Evolutionary conservation across 2,888 invertebrate genomes (phyloP).

Genomic region (Apoda limacodes): DNA sequence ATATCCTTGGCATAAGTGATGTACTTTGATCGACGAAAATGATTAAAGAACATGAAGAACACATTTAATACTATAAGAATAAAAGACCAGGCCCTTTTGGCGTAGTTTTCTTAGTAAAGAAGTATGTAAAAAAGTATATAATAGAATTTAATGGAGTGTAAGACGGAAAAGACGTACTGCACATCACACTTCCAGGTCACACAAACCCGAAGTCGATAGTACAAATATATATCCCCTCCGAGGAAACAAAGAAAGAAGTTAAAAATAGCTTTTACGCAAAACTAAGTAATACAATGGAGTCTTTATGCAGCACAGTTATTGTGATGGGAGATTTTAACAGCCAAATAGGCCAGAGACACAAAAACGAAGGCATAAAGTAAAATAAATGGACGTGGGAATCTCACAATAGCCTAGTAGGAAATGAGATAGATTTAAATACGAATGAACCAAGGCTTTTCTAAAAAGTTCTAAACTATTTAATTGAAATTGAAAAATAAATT

Average conservation of each 20-base stretch:
- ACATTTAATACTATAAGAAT: conserved; percentile 16
- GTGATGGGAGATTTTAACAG: no score
- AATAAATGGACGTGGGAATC: no score
- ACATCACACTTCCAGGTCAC: conserved; percentile 9
- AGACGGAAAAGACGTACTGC: conserved; percentile 17
- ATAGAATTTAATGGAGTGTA: conserved; percentile 14
- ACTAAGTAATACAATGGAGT: no score
- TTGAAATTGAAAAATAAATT: no score
- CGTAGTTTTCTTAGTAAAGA: conserved; percentile 18
- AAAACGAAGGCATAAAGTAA: no score
- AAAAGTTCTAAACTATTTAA: no score
- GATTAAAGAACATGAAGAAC: conserved; percentile 16
- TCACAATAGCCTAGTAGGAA: no score
- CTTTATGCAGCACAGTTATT: no score
- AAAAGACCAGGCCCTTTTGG: conserved; percentile 12
- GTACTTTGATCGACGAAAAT: conserved; percentile 13
- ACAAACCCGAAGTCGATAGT: conserved; percentile 8
- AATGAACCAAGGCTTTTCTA: no score
- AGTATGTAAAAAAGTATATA: conserved; percentile 11
- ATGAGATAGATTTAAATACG: no score
- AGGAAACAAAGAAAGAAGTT: conserved; percentile 7
- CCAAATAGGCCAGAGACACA: no score
- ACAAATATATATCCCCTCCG: conserved; percentile 14
- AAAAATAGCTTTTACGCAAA: no score
- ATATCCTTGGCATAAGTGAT: conserved; percentile 16